These are phyloP conservation scores for Champsocephalus gunnari DNA, from an alignment of 2,797 vertebrate genomes.

Conservation along the genomic window DNA sequence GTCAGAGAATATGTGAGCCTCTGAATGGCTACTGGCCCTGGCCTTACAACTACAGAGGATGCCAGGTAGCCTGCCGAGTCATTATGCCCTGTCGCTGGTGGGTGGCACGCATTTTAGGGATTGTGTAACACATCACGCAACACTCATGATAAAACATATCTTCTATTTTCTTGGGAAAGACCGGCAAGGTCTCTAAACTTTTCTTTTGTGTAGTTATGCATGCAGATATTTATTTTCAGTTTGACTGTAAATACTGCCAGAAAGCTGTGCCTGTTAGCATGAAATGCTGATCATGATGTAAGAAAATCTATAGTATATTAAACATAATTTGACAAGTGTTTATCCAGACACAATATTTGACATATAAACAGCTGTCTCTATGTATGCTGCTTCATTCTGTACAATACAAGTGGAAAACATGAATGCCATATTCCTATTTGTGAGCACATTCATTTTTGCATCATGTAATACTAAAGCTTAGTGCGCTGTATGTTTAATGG, in stretches of 20 bases:
- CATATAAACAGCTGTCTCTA: conserved; percentile 40
- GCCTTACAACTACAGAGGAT: conserved; percentile 94
- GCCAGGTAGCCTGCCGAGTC: conserved; percentile 89
- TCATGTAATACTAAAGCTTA: conserved; percentile 49
- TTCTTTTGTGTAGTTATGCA: conserved; percentile 41
- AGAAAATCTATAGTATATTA: conserved; percentile 16
- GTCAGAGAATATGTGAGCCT: conserved; percentile 93
- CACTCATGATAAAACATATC: conserved; percentile 6
- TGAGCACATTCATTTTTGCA: conserved; percentile 50
- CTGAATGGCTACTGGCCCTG: conserved; percentile 90
- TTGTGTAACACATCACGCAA: conserved; percentile 80
- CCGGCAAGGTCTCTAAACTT: conserved; percentile 16
- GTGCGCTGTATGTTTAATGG: conserved; percentile 60
- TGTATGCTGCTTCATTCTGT: conserved; percentile 29
- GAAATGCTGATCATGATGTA: conserved; percentile 28
- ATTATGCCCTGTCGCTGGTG: conserved; percentile 98
- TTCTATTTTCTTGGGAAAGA: background rate
- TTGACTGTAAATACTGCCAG: conserved; percentile 39
- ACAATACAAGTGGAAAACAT: conserved; percentile 27
- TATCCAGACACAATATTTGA: conserved; percentile 9
- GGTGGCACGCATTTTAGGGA: conserved; percentile 92
- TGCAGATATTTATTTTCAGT: conserved; percentile 53
- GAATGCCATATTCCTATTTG: conserved; percentile 52
- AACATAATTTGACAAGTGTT: background rate
- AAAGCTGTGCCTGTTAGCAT: conserved; percentile 34